Base-by-base conservation (phyloP, 1,140 invertebrate species). In the Phymastichus coffea region DNA sequence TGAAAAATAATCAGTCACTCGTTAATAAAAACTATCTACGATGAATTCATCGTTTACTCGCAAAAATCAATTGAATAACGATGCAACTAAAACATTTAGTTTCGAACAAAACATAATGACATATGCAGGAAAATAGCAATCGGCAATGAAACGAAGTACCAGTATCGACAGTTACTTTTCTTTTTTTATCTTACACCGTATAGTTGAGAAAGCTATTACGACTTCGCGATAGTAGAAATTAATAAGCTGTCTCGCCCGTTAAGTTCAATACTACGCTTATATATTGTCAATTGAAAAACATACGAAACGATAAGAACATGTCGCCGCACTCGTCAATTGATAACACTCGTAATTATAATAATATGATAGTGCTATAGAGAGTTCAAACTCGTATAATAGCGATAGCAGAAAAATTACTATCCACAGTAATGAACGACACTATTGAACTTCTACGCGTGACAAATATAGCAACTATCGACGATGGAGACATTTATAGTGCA, bases 331-430 rank as follows among this genome's bases (percentile, higher is more conserved):
- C 15, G 7, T 2, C 17, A 15, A 46, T 47, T 28, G 26, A 47
- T 47, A 47, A 30, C 19, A 4, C 14, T 30, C 4, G 17, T n/a
- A 47, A 28, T 47, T 28, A 47, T 47, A 53, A 53, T 53, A 53
- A 53, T 23, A 53, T 53, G 51, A 53, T 41, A 53, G 41, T 23
- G 10, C 15, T 41, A 17, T n/a, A n/a, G n/a, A n/a, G 15, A 47
- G 12, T 2, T 22, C 9, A 2, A 23, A 47, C 17, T 28, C 17
- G 4, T 15, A 47, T 26, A 26, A 17, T 20, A 43, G 12, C 19
- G 17, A 22, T 12, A 20, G 40, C 2, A 35, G 10, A 51, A 51
- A 51, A 37, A 37, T 23, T n/a, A n/a, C n/a, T n/a, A 4, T 19
- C 30, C 33, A 12, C 37, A 8, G 4, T 20, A 14, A 33, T 14